Evolutionary conservation across 2,113 vertebrate genomes (phyloP).

Genomic region (Acanthisitta chloris): DNA sequence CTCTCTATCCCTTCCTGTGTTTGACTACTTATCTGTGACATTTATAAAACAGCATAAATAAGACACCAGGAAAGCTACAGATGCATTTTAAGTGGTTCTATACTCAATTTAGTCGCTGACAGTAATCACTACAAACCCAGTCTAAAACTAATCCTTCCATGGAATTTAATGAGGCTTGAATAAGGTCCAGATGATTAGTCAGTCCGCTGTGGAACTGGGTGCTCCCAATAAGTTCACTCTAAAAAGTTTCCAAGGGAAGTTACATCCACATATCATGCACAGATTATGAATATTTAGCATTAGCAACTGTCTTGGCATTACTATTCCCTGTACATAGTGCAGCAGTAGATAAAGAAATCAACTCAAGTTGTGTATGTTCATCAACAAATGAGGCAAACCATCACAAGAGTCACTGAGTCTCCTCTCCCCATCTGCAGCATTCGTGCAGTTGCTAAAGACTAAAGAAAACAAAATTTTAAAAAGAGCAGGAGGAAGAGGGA

Average conservation of each 20-base stretch:
- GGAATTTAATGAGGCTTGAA: background rate
- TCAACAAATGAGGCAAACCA: background rate
- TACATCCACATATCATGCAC: background rate
- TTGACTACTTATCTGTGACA: background rate
- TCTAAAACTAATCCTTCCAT: background rate
- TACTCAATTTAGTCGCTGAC: background rate
- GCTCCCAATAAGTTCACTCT: background rate
- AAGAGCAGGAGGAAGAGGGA: background rate
- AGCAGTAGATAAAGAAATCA: background rate
- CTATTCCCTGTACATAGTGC: background rate
- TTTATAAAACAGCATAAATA: background rate
- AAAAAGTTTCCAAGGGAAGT: background rate
- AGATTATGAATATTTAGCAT: background rate
- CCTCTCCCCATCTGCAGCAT: background rate
- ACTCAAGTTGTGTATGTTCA: background rate
- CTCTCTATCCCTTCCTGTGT: background rate
- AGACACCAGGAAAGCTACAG: background rate
- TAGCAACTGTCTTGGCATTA: background rate
- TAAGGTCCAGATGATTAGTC: background rate
- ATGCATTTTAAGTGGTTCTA: background rate
- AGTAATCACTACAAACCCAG: background rate
- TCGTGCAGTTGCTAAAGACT: background rate
- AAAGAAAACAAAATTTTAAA: background rate
- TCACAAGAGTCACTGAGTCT: background rate
- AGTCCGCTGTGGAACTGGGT: background rate